phyloP scores from a whole-genome alignment of 2,113 vertebrate species.

The Otocyon megalotis region DNA sequence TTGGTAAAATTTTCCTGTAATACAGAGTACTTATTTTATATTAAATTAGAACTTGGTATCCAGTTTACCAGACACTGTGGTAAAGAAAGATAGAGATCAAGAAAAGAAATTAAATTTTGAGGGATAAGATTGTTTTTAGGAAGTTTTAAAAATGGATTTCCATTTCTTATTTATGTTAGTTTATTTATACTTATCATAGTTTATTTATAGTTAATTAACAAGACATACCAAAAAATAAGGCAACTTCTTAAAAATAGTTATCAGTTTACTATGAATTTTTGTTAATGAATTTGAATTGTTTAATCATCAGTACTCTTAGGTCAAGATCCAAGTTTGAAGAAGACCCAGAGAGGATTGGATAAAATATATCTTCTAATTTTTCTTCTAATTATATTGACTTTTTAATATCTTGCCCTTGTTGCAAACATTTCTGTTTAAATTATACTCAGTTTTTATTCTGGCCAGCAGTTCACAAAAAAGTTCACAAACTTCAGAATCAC shows the following conservation, averaged over 20 bases:
- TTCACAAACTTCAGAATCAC: background rate
- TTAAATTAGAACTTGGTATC: background rate
- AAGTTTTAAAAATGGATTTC: background rate
- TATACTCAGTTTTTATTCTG: background rate
- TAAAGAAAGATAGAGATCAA: background rate
- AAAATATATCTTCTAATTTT: background rate
- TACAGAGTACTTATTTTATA: background rate
- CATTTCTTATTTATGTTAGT: background rate
- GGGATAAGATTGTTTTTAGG: background rate
- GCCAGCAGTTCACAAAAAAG: background rate
- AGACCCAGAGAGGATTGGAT: background rate
- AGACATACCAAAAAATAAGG: background rate
- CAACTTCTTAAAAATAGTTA: background rate
- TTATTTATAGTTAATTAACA: background rate
- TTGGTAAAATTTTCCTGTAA: background rate
- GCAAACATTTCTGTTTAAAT: background rate
- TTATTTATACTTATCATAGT: background rate
- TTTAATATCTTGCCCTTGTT: background rate
- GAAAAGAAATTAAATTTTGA: constrained; percentile 6
- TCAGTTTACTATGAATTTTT: background rate
- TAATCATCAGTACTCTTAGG: background rate
- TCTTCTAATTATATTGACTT: background rate
- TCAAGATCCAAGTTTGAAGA: background rate
- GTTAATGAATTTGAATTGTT: background rate
- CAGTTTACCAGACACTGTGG: background rate